These are phyloP conservation scores for Plagiodera versicolora DNA, from an alignment of 2,888 invertebrate species.

Conservation along the genomic window DNA sequence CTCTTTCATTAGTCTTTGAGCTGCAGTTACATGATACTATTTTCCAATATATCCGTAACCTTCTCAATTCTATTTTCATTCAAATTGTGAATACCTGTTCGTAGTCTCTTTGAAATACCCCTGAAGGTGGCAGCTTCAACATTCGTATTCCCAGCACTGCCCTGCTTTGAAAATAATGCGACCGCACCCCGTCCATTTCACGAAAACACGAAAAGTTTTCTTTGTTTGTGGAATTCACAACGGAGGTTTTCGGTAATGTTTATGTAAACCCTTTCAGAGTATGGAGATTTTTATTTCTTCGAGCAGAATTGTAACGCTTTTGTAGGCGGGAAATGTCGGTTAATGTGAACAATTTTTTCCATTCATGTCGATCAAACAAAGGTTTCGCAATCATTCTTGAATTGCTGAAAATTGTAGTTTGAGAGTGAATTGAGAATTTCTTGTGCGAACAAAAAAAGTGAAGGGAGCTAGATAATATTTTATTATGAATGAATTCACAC, in stretches of 20 bases:
- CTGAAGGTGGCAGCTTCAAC: constrained; percentile 7
- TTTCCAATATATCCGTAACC: too few relatives aligned
- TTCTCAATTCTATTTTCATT: neutral
- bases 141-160: constrained; percentile 14
- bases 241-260: constrained; percentile 12
- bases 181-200: constrained; percentile 24
- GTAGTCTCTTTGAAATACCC: constrained; percentile 9
- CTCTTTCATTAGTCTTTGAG: too few relatives aligned
- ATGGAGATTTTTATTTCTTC: neutral
- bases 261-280: constrained; percentile 8
- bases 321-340: too few relatives aligned
- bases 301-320: neutral
- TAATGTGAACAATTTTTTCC: neutral
- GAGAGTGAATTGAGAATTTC: too few relatives aligned
- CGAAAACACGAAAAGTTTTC: constrained; percentile 14
- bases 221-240: constrained; percentile 11
- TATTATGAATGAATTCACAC: too few relatives aligned
- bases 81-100: neutral
- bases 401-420: too few relatives aligned
- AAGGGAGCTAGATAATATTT: too few relatives aligned
- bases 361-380: neutral
- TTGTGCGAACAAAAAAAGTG: too few relatives aligned
- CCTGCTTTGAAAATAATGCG: constrained; percentile 21
- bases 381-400: too few relatives aligned
- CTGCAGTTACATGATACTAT: too few relatives aligned